phyloP scores from a whole-genome alignment of 2,888 invertebrate genomes.

The Erebia aethiops region DNA sequence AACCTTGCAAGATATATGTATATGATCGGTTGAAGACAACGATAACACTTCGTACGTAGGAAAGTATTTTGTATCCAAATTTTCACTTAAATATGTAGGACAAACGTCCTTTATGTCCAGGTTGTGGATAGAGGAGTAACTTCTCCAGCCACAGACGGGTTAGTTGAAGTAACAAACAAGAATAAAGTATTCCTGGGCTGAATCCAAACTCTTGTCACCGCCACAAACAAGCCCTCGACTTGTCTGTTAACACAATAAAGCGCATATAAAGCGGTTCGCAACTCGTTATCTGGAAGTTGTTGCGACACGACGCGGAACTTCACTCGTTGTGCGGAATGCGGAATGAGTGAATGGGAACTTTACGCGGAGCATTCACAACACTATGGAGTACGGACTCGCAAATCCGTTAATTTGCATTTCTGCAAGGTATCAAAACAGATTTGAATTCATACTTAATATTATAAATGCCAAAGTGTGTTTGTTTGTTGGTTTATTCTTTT shows the following conservation, averaged over 20 bases:
- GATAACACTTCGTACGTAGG: too few relatives aligned
- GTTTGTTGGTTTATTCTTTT: too few relatives aligned
- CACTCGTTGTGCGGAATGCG: background rate
- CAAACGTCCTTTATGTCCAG: too few relatives aligned
- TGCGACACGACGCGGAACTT: conserved; percentile 9
- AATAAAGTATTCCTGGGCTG: background rate
- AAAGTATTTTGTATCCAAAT: too few relatives aligned
- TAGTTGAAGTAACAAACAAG: background rate
- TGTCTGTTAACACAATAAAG: conserved; percentile 20
- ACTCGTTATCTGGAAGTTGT: conserved; percentile 28
- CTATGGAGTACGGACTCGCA: background rate
- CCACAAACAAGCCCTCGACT: background rate
- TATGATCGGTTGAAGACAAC: too few relatives aligned
- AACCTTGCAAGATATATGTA: too few relatives aligned
- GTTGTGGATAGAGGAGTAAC: too few relatives aligned
- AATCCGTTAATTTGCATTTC: background rate
- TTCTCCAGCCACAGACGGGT: too few relatives aligned
- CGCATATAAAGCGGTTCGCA: conserved; percentile 16
- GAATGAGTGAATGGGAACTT: conserved; percentile 8
- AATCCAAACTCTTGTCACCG: background rate
- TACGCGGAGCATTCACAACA: background rate
- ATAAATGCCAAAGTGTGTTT: too few relatives aligned
- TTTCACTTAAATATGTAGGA: too few relatives aligned
- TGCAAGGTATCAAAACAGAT: background rate
- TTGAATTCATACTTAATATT: too few relatives aligned